Percentiles rank a stretch among this genome's conserved stretches.
Evolutionary conservation across 2,113 vertebrate species (phyloP).

Genomic region (Progne subis): DNA sequence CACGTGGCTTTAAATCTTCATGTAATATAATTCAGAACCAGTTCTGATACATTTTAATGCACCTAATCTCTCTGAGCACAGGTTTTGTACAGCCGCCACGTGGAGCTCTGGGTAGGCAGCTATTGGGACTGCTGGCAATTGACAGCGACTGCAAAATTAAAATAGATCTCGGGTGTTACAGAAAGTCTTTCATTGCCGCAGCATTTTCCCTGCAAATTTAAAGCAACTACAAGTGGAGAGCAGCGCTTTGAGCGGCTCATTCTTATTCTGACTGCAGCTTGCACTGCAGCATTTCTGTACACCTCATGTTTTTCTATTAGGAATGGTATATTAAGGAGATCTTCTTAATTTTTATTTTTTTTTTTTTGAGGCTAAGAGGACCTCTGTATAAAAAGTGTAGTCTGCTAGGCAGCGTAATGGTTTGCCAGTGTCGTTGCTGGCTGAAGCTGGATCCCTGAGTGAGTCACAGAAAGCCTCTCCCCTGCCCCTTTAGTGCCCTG

Average conservation of each 20-base stretch:
- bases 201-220: slow-evolving; percentile 55
- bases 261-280: slow-evolving; percentile 58
- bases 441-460: not conserved
- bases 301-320: slow-evolving; percentile 38
- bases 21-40: slow-evolving; percentile 62
- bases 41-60: slow-evolving; percentile 72
- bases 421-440: not conserved
- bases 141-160: slow-evolving; percentile 59
- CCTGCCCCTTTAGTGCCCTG: not conserved
- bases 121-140: slow-evolving; percentile 48
- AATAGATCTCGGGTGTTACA: slow-evolving; percentile 65
- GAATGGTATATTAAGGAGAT: slow-evolving; percentile 48
- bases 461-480: not conserved
- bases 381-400: not conserved
- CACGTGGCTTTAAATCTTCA: slow-evolving; percentile 66
- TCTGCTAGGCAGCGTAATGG: not conserved
- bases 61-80: slow-evolving; percentile 60
- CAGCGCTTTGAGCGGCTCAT: slow-evolving; percentile 4
- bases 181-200: slow-evolving; percentile 35
- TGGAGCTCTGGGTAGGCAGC: slow-evolving; percentile 6
- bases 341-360: not conserved
- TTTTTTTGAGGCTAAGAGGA: not conserved
- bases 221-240: slow-evolving; percentile 41
- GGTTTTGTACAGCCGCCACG: slow-evolving; percentile 9
- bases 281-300: slow-evolving; percentile 43